Percentiles rank a stretch among this genome's conserved stretches.
Evolutionary conservation across 2,888 invertebrate species (phyloP).

Genomic region (Andricus curvator): DNA sequence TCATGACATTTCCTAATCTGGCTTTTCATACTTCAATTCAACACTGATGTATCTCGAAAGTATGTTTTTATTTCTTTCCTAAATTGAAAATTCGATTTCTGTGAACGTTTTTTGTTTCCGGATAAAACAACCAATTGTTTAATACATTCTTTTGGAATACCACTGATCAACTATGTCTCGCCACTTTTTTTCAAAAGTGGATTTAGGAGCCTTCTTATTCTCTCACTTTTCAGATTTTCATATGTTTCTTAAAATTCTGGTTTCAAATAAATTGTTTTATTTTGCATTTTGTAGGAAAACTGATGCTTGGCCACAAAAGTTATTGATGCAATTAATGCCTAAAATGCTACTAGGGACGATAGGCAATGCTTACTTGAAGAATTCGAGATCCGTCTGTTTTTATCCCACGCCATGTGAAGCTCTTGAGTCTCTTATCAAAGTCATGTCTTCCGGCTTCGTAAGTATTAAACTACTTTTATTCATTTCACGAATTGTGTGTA

Average conservation of each 20-base stretch:
- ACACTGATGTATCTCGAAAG: too few relatives aligned
- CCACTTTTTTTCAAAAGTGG: neutral
- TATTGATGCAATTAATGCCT: conserved; percentile 97
- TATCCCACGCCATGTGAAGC: conserved; percentile 93
- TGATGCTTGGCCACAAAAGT: conserved; percentile 94
- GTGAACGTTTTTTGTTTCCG: too few relatives aligned
- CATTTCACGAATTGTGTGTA: too few relatives aligned
- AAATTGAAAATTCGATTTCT: too few relatives aligned
- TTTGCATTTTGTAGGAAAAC: conserved; percentile 83
- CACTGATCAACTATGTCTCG: neutral
- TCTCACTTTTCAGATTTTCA: too few relatives aligned
- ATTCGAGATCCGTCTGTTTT: conserved; percentile 95
- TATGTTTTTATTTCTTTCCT: too few relatives aligned
- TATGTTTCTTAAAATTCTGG: too few relatives aligned
- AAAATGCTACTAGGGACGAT: conserved; percentile 94
- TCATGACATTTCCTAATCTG: too few relatives aligned
- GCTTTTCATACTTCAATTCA: too few relatives aligned
- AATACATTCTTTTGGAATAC: too few relatives aligned
- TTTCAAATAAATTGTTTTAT: conserved; percentile 33
- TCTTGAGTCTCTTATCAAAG: conserved; percentile 91
- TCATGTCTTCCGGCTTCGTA: conserved; percentile 95
- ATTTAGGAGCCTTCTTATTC: too few relatives aligned
- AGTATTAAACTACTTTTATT: conserved; percentile 76
- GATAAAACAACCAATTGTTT: too few relatives aligned
- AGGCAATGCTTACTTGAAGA: conserved; percentile 92